Percentiles rank a stretch among this genome's conserved stretches.
These are phyloP conservation scores for Danio aesculapii DNA, from an alignment of 2,797 vertebrate genomes.

Conservation along the genomic window DNA sequence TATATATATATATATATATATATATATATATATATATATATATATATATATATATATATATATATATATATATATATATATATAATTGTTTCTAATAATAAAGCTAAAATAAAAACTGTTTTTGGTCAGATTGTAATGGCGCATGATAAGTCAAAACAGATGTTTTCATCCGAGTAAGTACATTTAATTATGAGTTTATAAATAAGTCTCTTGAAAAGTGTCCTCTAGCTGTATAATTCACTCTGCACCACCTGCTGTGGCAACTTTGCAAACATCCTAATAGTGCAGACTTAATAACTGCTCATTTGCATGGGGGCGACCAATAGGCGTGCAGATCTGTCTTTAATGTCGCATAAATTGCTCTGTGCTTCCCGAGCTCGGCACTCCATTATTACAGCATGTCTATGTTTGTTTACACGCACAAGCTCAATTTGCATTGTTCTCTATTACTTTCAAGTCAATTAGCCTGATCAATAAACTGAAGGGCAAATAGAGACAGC, in stretches of 20 bases:
- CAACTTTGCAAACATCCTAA: conserved; percentile 41
- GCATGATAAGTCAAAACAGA: not conserved
- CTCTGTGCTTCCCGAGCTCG: conserved; percentile 35
- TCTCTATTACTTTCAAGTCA: conserved; percentile 48
- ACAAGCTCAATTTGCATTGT: conserved; percentile 45
- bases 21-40: too few species aligned
- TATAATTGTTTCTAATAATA: too few species aligned
- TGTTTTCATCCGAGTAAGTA: not conserved
- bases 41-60: too few species aligned
- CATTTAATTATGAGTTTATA: not conserved
- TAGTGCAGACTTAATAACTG: conserved; percentile 46
- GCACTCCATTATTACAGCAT: conserved; percentile 65
- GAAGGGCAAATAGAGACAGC: conserved; percentile 10
- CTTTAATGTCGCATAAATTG: conserved; percentile 54
- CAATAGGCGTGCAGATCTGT: conserved; percentile 44
- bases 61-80: too few species aligned
- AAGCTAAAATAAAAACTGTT: too few species aligned
- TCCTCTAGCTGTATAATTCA: not conserved
- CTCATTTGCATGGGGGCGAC: conserved; percentile 43
- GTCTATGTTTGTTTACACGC: conserved; percentile 51
- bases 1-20: too few species aligned
- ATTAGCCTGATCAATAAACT: conserved; percentile 52
- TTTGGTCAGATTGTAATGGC: not conserved
- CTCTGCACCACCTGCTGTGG: conserved; percentile 15
- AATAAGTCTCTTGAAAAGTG: not conserved